phyloP scores from a whole-genome alignment of 2,113 vertebrate genomes.

The Helogale parvula region DNA sequence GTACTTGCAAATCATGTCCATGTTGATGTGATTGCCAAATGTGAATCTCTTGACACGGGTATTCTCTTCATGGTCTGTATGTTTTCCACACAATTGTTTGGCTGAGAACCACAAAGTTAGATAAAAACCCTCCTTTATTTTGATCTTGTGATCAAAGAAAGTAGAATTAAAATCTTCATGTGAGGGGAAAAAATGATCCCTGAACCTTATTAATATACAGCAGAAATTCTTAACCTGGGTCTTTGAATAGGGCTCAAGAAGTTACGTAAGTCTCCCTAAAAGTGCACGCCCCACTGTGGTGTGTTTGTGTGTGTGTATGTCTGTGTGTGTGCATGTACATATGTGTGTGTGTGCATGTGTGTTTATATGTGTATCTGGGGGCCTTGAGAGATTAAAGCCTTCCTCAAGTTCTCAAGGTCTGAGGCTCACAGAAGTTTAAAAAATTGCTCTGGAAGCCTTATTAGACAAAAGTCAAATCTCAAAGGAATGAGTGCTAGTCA shows the following conservation, averaged over 20 bases:
- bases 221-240: not conserved
- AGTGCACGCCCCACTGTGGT: not conserved
- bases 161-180: not conserved
- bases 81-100: not conserved
- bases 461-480: not conserved
- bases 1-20: not conserved
- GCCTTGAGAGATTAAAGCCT: not conserved
- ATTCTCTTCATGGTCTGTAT: not conserved
- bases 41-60: not conserved
- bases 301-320: not conserved
- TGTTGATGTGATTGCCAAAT: not conserved
- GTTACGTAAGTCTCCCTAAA: not conserved
- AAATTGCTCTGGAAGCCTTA: not conserved
- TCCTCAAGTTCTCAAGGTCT: not conserved
- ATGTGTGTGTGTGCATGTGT: not conserved
- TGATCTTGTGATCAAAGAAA: not conserved
- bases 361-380: not conserved
- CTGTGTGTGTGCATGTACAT: not conserved
- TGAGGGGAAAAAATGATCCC: not conserved
- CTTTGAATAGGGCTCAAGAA: not conserved
- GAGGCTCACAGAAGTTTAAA: not conserved
- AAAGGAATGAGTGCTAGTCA: fast-evolving
- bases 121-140: not conserved
- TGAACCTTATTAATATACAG: not conserved
- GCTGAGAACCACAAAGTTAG: not conserved